Evolutionary conservation across 1,140 invertebrate species (phyloP).

Genomic region (Asbolus verrucosus): DNA sequence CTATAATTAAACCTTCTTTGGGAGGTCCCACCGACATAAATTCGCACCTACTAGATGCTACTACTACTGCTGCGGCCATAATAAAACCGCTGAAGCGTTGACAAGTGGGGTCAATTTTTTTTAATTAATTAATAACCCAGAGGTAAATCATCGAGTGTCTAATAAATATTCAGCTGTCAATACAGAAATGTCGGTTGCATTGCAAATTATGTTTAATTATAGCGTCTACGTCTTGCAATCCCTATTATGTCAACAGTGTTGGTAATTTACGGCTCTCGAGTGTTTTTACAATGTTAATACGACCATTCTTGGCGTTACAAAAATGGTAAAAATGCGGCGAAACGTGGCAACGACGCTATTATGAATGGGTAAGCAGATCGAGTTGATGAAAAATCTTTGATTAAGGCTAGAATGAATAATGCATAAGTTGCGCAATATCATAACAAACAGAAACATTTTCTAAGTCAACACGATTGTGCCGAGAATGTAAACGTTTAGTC

Average conservation of each 20-base stretch:
- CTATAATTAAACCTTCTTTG: too few species aligned
- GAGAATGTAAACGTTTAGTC: constrained; percentile 22
- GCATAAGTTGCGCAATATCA: too few species aligned
- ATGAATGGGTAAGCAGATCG: too few species aligned
- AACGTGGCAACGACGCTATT: not conserved
- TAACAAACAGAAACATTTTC: too few species aligned
- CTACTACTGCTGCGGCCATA: too few species aligned
- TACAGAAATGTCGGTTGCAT: constrained; percentile 5
- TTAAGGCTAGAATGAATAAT: too few species aligned
- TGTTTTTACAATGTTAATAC: not conserved
- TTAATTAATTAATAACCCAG: not conserved
- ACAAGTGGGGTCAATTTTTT: too few species aligned
- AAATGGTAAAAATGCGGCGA: constrained; percentile 7
- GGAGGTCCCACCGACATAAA: too few species aligned
- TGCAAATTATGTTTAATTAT: constrained; percentile 21
- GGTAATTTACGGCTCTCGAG: not conserved
- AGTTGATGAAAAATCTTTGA: too few species aligned
- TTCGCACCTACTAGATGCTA: too few species aligned
- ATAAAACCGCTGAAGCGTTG: too few species aligned
- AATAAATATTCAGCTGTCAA: constrained; percentile 22
- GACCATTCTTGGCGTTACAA: not conserved
- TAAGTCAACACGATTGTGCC: not conserved
- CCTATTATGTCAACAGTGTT: constrained; percentile 9
- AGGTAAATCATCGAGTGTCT: constrained; percentile 5
- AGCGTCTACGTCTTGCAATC: not conserved